Evolutionary conservation across 2,888 invertebrate genomes (phyloP).

Genomic region (Stenoptilia bipunctidactyla): DNA sequence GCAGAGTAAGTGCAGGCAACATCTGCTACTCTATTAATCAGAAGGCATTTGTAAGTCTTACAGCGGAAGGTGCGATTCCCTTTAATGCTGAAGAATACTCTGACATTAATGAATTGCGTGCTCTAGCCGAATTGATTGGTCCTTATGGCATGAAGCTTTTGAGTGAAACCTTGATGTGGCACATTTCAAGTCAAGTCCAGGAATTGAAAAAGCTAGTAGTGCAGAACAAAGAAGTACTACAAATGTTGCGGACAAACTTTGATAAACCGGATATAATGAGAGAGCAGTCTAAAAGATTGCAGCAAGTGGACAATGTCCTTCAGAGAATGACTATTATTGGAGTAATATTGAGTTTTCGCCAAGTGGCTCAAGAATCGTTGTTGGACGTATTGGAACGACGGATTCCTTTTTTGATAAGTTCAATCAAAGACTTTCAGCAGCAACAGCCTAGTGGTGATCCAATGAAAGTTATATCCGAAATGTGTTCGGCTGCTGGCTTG

Average conservation of each 20-base stretch:
- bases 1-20: conserved; percentile 93
- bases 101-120: conserved; percentile 93
- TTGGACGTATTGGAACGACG: conserved; percentile 93
- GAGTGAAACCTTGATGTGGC: conserved; percentile 98
- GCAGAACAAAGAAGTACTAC: conserved; percentile 92
- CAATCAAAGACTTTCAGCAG: conserved; percentile 94
- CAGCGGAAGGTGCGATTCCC: conserved; percentile 90
- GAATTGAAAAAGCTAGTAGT: conserved; percentile 94
- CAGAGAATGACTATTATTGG: conserved; percentile 98
- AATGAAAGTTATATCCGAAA: conserved; percentile 92
- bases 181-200: conserved; percentile 97
- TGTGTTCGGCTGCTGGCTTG: conserved; percentile 97
- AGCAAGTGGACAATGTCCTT: conserved; percentile 94
- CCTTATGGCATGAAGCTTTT: conserved; percentile 98
- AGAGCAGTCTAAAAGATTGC: conserved; percentile 91
- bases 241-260: conserved; percentile 93
- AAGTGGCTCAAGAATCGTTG: conserved; percentile 93
- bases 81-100: conserved; percentile 99
- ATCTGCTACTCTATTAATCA: conserved; percentile 98
- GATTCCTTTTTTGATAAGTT: conserved; percentile 95
- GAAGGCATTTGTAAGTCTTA: conserved; percentile 94
- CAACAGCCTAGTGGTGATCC: conserved; percentile 92
- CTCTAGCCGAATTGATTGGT: conserved; percentile 96
- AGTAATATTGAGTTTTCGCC: conserved; percentile 95
- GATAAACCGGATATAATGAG: conserved; percentile 99